Conservation (phyloP, 1,140 invertebrate genomes). For the Drosophila biarmipes region DNA sequence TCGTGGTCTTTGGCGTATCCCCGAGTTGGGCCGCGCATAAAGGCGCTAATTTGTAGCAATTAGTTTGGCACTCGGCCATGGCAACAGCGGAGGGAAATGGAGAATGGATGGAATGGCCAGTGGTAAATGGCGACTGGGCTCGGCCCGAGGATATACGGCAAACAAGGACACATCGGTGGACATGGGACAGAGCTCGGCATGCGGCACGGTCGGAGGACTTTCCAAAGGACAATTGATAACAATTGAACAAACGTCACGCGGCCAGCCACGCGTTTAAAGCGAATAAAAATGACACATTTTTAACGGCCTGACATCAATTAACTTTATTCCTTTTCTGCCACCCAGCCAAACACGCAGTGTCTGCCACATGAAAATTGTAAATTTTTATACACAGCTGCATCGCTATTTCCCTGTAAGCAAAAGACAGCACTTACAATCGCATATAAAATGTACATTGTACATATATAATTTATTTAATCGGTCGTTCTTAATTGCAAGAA, state of each 20-base stretch:
- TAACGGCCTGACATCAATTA: constrained; percentile 77
- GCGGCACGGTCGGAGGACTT: constrained; percentile 9
- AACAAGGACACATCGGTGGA: constrained; percentile 19
- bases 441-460: too few relatives aligned
- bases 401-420: background rate
- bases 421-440: background rate
- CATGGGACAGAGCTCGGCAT: background rate
- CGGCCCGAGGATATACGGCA: constrained; percentile 22
- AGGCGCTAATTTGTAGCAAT: constrained; percentile 81
- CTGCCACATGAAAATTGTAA: constrained; percentile 30
- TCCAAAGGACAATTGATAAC: constrained; percentile 68
- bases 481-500: constrained; percentile 1
- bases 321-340: constrained; percentile 62
- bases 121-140: constrained; percentile 18
- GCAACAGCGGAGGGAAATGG: constrained; percentile 9
- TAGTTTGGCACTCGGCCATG: constrained; percentile 56
- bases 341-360: constrained; percentile 11
- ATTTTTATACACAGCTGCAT: constrained; percentile 27
- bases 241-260: constrained; percentile 58
- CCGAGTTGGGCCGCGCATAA: constrained; percentile 52
- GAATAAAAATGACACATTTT: constrained; percentile 55
- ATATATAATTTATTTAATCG: constrained; percentile 1
- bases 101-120: constrained; percentile 2
- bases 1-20: constrained; percentile 33
- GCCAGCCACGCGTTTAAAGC: constrained; percentile 39